phyloP scores from a whole-genome alignment of 2,888 invertebrate species.

The Drosophila robusta region DNA sequence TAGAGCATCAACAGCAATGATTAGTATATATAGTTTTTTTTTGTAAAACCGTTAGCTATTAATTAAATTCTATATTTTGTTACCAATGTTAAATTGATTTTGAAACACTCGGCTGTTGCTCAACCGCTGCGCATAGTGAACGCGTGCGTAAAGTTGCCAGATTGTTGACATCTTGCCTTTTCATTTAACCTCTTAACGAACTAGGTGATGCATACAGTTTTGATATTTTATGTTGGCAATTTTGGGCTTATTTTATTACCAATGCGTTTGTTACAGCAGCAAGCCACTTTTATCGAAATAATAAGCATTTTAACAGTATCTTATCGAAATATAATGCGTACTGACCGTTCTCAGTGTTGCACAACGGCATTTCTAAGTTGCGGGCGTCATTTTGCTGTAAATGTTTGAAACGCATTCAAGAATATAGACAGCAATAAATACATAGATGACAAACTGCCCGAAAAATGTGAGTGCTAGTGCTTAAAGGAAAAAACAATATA shows the following conservation, averaged over 20 bases:
- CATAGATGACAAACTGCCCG: neutral
- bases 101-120: constrained; percentile 8
- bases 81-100: constrained; percentile 6
- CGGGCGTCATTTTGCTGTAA: constrained; percentile 41
- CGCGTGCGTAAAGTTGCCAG: constrained; percentile 4
- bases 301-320: neutral
- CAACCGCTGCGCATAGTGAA: constrained; percentile 35
- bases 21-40: constrained; percentile 44
- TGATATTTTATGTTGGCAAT: too few species aligned
- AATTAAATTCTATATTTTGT: constrained; percentile 54
- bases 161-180: neutral
- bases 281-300: constrained; percentile 19
- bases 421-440: constrained; percentile 2
- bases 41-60: constrained; percentile 41
- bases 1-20: constrained; percentile 53
- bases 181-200: too few species aligned
- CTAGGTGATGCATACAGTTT: too few species aligned
- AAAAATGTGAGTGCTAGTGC: constrained; percentile 34
- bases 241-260: too few species aligned
- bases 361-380: neutral
- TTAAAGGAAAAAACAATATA: neutral
- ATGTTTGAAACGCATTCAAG: neutral
- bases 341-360: constrained; percentile 39
- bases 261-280: neutral
- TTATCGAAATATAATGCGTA: constrained; percentile 3